phyloP scores from a whole-genome alignment of 2,113 vertebrate species.

The Syrrhaptes paradoxus region DNA sequence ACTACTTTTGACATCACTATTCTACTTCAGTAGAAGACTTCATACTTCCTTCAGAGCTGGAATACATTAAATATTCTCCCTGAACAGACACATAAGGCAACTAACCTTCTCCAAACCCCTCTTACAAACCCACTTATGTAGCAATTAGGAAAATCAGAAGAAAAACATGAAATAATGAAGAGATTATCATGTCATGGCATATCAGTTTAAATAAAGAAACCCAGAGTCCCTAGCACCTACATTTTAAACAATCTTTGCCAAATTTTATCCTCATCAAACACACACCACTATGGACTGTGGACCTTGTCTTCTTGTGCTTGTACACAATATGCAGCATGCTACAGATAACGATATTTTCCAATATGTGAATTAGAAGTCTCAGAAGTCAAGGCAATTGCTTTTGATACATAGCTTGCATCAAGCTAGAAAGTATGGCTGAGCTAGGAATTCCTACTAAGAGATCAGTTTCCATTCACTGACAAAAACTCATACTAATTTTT shows the following conservation, averaged over 20 bases:
- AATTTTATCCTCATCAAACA: background rate
- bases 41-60: background rate
- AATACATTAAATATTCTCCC: background rate
- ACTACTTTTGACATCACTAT: background rate
- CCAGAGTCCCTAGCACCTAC: background rate
- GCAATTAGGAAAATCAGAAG: background rate
- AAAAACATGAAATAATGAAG: background rate
- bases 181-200: accelerated
- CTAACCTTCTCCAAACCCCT: background rate
- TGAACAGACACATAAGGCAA: background rate
- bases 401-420: background rate
- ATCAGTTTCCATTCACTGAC: background rate
- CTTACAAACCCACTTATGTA: background rate
- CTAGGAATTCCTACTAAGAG: background rate
- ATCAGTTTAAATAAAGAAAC: background rate
- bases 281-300: background rate
- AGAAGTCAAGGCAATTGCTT: background rate
- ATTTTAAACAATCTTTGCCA: background rate
- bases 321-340: background rate
- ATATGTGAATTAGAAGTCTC: background rate
- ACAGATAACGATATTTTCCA: background rate
- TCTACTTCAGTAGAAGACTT: background rate
- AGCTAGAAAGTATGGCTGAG: background rate
- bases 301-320: background rate
- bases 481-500: background rate